phyloP scores from a whole-genome alignment of 2,888 invertebrate genomes.

The Synanthedon tipuliformis region DNA sequence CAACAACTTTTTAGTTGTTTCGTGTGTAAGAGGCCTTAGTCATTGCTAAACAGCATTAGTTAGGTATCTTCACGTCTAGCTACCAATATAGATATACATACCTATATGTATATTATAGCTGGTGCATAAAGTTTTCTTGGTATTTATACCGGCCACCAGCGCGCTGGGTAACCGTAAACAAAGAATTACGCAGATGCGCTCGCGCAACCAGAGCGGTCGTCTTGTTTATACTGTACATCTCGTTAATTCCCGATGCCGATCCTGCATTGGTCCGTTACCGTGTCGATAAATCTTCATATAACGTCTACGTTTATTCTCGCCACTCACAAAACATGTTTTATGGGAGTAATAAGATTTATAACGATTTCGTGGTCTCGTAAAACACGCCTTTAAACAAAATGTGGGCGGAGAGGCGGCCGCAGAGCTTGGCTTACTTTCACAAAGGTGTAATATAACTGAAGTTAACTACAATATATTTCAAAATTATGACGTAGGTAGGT shows the following conservation, averaged over 20 bases:
- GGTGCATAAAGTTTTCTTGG: too few species aligned
- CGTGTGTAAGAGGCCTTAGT: too few species aligned
- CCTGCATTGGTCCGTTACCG: constrained; percentile 28
- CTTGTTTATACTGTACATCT: constrained; percentile 21
- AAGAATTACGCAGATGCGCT: constrained; percentile 13
- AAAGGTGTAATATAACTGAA: too few species aligned
- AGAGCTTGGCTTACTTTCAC: too few species aligned
- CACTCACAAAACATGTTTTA: neutral
- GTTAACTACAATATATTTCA: too few species aligned
- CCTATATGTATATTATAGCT: too few species aligned
- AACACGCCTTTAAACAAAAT: neutral
- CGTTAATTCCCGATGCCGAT: constrained; percentile 22
- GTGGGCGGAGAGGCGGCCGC: neutral
- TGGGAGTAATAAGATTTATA: neutral
- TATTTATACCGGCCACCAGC: too few species aligned
- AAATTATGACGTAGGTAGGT: too few species aligned
- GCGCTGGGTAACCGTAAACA: neutral
- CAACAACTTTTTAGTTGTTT: too few species aligned
- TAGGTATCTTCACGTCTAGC: too few species aligned
- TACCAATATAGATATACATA: too few species aligned
- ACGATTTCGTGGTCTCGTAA: neutral
- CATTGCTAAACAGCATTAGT: too few species aligned
- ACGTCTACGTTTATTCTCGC: neutral
- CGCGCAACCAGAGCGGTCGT: constrained; percentile 7
- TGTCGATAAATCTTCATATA: neutral